Percentiles rank a stretch among this genome's conserved stretches.
These are phyloP conservation scores for Cherax quadricarinatus DNA, from an alignment of 1,140 invertebrate genomes.

Conservation along the genomic window DNA sequence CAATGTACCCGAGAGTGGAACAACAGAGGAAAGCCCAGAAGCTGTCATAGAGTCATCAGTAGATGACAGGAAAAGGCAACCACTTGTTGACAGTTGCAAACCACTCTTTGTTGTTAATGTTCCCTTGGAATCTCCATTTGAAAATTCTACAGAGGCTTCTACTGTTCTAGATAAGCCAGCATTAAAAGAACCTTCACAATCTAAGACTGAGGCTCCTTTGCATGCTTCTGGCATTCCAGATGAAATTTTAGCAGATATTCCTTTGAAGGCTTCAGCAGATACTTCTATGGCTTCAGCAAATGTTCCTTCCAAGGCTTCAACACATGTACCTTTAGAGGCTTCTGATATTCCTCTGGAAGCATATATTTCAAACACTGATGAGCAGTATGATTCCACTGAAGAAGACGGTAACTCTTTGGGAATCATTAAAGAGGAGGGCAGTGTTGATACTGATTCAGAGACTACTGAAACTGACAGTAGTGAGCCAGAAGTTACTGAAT, in stretches of 20 bases:
- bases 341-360: conserved; percentile 19
- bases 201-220: neutral
- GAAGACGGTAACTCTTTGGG: conserved; percentile 19
- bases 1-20: neutral
- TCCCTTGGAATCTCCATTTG: neutral
- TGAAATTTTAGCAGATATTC: neutral
- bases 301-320: neutral
- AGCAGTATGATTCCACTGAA: neutral
- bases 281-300: neutral
- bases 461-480: conserved; percentile 54
- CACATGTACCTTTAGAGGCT: conserved; percentile 9
- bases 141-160: neutral
- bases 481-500: conserved; percentile 64
- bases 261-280: neutral
- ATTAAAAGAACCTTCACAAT: neutral
- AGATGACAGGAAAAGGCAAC: neutral
- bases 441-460: conserved; percentile 33
- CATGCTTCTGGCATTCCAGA: neutral
- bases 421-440: conserved; percentile 54
- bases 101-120: neutral
- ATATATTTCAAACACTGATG: conserved; percentile 6
- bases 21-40: neutral
- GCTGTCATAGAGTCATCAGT: neutral
- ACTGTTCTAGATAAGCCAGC: neutral
- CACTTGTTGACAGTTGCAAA: neutral